Evolutionary conservation across 92 coral and sea anemone genomes (phyloP).

Genomic region (Plumapathes pennacea): DNA sequence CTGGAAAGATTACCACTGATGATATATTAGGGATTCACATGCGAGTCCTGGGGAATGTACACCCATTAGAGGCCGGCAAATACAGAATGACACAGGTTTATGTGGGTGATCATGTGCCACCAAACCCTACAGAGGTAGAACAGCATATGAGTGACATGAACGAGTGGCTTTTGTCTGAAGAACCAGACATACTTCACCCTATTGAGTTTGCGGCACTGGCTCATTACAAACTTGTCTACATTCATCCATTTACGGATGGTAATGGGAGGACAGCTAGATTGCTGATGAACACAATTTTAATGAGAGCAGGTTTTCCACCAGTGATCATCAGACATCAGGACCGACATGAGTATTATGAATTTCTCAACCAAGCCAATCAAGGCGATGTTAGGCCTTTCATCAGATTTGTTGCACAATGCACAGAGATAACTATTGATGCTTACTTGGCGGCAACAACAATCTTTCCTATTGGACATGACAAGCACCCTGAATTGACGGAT

Average conservation of each 20-base stretch:
- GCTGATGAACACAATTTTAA: conserved; percentile 90
- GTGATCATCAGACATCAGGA: conserved; percentile 87
- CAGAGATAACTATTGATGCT: conserved; percentile 93
- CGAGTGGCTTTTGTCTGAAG: conserved; percentile 76
- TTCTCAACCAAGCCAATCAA: conserved; percentile 86
- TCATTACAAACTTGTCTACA: conserved; percentile 92
- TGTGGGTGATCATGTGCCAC: conserved; percentile 92
- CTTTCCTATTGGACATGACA: conserved; percentile 73
- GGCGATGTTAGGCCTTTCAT: conserved; percentile 96
- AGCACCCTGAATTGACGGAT: conserved; percentile 74
- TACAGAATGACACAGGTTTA: conserved; percentile 86
- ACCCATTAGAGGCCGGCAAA: conserved; percentile 92
- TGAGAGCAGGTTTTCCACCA: conserved; percentile 99
- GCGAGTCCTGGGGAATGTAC: conserved; percentile 89
- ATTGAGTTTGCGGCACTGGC: conserved; percentile 96
- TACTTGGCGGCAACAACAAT: conserved; percentile 89
- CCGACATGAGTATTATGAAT: conserved; percentile 82
- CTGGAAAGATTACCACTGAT: conserved; percentile 62
- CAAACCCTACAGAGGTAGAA: conserved; percentile 85
- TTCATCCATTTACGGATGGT: conserved; percentile 98
- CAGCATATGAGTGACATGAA: conserved; percentile 80
- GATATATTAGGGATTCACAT: conserved; percentile 79
- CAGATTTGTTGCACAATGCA: conserved; percentile 91
- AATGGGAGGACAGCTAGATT: conserved; percentile 94
- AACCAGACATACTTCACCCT: conserved; percentile 78